phyloP scores from a whole-genome alignment of 2,797 vertebrate genomes.

The Cyprinodon diabolis region DNA sequence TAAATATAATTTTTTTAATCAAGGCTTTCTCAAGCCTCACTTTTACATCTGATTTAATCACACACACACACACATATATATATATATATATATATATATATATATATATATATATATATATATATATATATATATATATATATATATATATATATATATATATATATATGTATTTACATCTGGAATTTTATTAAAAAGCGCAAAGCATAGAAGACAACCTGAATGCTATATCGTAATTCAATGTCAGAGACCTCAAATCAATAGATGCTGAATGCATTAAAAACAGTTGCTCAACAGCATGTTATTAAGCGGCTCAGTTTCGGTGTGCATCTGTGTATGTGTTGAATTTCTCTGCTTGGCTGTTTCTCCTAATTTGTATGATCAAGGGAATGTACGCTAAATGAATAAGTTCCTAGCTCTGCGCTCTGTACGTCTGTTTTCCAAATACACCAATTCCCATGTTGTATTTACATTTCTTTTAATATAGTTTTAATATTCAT shows the following conservation, averaged over 20 bases:
- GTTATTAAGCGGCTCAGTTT: slow-evolving; percentile 65
- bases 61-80: no score
- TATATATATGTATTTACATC: slow-evolving; percentile 16
- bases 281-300: slow-evolving; percentile 72
- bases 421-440: slow-evolving; percentile 64
- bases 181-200: slow-evolving; percentile 26
- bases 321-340: slow-evolving; percentile 25
- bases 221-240: slow-evolving; percentile 71
- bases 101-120: slow-evolving; percentile 10
- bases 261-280: slow-evolving; percentile 68
- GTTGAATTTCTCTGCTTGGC: slow-evolving; percentile 57
- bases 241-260: slow-evolving; percentile 70
- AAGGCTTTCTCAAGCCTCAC: no score
- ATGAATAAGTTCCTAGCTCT: slow-evolving; percentile 66
- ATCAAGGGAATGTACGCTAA: slow-evolving; percentile 72
- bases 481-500: slow-evolving; percentile 79
- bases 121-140: slow-evolving; percentile 14
- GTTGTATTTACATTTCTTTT: slow-evolving; percentile 76
- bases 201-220: slow-evolving; percentile 48
- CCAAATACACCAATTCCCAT: slow-evolving; percentile 70
- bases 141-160: no score
- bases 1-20: not conserved
- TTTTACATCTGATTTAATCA: no score
- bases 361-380: slow-evolving; percentile 72
- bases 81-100: not conserved